phyloP scores from a whole-genome alignment of 2,113 vertebrate species.

The Stegostoma tigrinum region DNA sequence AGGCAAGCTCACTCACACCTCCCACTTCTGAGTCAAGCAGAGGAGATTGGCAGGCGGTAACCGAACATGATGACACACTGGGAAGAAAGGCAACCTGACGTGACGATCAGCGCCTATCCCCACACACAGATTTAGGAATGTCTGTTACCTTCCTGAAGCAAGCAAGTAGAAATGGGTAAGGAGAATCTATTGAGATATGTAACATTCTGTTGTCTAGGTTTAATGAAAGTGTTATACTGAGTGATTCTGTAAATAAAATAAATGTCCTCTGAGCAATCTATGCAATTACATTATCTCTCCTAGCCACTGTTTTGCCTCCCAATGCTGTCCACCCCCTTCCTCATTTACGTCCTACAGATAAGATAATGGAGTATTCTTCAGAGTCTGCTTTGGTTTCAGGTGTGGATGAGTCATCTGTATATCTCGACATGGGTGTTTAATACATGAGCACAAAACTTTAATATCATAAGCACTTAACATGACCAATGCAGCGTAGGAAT shows the following conservation, averaged over 20 bases:
- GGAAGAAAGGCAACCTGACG: neutral
- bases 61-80: neutral
- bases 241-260: neutral
- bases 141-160: neutral
- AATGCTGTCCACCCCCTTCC: slow-evolving; percentile 9
- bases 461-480: neutral
- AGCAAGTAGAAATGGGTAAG: neutral
- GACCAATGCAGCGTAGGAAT: neutral
- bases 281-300: neutral
- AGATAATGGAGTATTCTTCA: slow-evolving; percentile 12
- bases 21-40: neutral
- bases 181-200: neutral
- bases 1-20: neutral
- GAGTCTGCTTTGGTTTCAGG: neutral
- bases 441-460: neutral
- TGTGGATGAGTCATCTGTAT: slow-evolving; percentile 16
- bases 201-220: neutral
- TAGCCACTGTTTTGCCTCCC: neutral
- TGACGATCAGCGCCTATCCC: neutral
- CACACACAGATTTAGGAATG: too few species aligned
- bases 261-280: neutral
- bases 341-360: neutral
- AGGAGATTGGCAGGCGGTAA: neutral
- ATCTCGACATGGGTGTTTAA: neutral
- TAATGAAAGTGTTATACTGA: neutral